phyloP scores from a whole-genome alignment of 2,113 vertebrate genomes.

The Istiophorus platypterus region DNA sequence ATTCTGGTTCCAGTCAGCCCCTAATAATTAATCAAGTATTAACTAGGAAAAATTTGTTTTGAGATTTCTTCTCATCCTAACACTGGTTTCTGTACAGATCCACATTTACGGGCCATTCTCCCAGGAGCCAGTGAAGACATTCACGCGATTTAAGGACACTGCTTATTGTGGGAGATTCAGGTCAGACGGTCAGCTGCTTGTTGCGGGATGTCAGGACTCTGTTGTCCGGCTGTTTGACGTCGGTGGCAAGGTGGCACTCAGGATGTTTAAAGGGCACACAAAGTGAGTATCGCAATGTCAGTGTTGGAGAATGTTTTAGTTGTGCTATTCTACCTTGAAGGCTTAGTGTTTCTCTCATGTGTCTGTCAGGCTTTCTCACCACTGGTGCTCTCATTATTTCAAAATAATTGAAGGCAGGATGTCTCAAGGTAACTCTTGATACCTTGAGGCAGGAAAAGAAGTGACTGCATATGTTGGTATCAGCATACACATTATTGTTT shows the following conservation, averaged over 20 bases:
- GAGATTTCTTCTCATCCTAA: background rate
- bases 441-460: too few species aligned
- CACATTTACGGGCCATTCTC: slow-evolving; percentile 95
- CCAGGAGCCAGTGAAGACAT: slow-evolving; percentile 92
- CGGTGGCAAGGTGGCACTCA: slow-evolving; percentile 88
- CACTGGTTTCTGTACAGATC: slow-evolving; percentile 81
- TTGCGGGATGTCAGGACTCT: slow-evolving; percentile 93
- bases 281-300: slow-evolving; percentile 86
- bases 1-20: background rate
- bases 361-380: background rate
- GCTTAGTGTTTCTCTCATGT: background rate
- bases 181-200: slow-evolving; percentile 91
- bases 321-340: background rate
- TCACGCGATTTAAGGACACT: slow-evolving; percentile 92
- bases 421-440: too few species aligned
- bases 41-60: background rate
- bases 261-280: slow-evolving; percentile 91
- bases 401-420: background rate
- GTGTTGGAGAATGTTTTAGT: background rate
- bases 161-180: slow-evolving; percentile 92
- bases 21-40: background rate
- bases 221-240: slow-evolving; percentile 91
- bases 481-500: background rate
- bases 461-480: background rate
- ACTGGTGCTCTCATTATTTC: background rate